Percentiles rank a stretch among this genome's conserved stretches.
phyloP scores from a whole-genome alignment of 2,113 vertebrate species.

The Struthio camelus region DNA sequence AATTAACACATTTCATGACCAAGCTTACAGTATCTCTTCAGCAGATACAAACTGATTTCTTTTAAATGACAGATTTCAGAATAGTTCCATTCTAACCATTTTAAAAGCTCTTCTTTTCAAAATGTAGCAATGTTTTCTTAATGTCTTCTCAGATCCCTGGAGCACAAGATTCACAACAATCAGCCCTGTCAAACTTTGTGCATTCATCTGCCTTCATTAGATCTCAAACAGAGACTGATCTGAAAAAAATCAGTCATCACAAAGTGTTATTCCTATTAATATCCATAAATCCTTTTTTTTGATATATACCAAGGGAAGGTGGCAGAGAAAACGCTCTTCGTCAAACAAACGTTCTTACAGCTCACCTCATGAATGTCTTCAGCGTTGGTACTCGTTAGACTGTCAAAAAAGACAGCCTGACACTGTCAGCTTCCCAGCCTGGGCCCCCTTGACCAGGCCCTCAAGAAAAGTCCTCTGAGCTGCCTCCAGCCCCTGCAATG shows the following conservation, averaged over 20 bases:
- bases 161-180: background rate
- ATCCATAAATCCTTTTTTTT: background rate
- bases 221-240: background rate
- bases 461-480: accelerated
- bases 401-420: background rate
- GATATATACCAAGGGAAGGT: background rate
- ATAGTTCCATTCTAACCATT: background rate
- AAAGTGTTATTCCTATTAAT: slow-evolving; percentile 17
- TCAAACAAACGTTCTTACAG: background rate
- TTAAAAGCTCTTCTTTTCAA: background rate
- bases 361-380: background rate
- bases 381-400: background rate
- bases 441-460: background rate
- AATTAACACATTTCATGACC: slow-evolving; percentile 4
- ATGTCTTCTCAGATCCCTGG: background rate
- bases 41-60: background rate
- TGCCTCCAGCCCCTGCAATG: background rate
- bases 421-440: accelerated
- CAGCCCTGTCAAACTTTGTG: background rate
- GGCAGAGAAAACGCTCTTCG: background rate
- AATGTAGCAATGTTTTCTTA: accelerated
- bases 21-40: background rate
- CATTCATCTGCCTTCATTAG: background rate
- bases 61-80: background rate
- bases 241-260: background rate